Conservation (phyloP, 2,888 invertebrate species). For the Caenorhabditis sulstoni region DNA sequence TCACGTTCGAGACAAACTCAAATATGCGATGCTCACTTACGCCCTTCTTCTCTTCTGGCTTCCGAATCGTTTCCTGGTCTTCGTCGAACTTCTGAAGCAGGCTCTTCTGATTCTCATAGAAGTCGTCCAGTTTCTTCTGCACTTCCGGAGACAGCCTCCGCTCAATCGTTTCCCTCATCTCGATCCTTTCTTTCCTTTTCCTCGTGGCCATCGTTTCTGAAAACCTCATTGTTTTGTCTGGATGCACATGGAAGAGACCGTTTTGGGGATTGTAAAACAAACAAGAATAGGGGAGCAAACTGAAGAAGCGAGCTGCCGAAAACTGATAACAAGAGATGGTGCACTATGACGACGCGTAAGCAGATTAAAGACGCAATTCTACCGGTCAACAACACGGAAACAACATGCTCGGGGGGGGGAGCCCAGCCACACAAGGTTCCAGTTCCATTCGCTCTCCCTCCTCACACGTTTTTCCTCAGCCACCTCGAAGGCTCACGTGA, state of each 20-base stretch:
- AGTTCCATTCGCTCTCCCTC: constrained; percentile 7
- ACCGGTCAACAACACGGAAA: constrained; percentile 8
- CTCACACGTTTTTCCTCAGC: constrained; percentile 1
- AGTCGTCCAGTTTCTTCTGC: constrained; percentile 39
- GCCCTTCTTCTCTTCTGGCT: constrained; percentile 4
- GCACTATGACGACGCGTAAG: constrained; percentile 31
- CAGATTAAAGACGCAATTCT: constrained; percentile 23
- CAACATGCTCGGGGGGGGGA: too few species aligned
- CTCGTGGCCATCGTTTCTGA: constrained; percentile 21
- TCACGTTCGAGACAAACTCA: not conserved
- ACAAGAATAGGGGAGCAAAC: constrained; percentile 18
- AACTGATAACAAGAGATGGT: constrained; percentile 30
- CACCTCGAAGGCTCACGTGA: constrained; percentile 24
- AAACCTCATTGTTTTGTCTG: not conserved
- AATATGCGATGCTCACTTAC: not conserved
- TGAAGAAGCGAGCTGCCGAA: constrained; percentile 24
- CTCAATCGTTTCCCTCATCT: constrained; percentile 3
- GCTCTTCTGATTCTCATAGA: constrained; percentile 42
- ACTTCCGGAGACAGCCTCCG: constrained; percentile 1
- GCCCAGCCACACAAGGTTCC: not conserved
- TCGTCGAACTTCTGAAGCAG: constrained; percentile 44
- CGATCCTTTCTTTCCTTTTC: constrained; percentile 39
- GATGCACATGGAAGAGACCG: constrained; percentile 1
- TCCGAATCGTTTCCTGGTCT: constrained; percentile 50
- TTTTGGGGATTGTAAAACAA: constrained; percentile 33